Percentiles rank a stretch among this genome's conserved stretches.
phyloP scores from a whole-genome alignment of 1,140 invertebrate species.

The Pteromalus puparum region DNA sequence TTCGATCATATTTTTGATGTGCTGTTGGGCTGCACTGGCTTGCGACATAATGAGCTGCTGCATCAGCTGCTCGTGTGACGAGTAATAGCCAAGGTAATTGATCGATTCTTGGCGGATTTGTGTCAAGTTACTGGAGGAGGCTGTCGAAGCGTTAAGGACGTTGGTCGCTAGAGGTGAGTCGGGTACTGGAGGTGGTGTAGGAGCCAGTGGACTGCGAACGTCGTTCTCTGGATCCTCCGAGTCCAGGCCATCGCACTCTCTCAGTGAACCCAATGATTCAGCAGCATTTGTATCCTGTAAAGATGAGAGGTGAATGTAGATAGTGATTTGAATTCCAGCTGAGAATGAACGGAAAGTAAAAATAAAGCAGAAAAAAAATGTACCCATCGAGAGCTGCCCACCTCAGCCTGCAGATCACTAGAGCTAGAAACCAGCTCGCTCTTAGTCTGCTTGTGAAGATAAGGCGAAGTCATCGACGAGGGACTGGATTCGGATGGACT shows the following conservation, averaged over 20 bases:
- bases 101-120: slow-evolving; percentile 80
- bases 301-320: background rate
- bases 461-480: slow-evolving; percentile 55
- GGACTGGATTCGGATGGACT: slow-evolving; percentile 64
- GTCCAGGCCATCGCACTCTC: slow-evolving; percentile 33
- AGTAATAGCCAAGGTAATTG: slow-evolving; percentile 86
- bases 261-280: slow-evolving; percentile 4
- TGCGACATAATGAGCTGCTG: slow-evolving; percentile 82
- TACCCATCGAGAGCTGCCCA: background rate
- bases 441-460: slow-evolving; percentile 56
- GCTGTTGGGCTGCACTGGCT: slow-evolving; percentile 77
- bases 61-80: slow-evolving; percentile 83
- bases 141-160: slow-evolving; percentile 51
- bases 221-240: slow-evolving; percentile 49
- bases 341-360: background rate
- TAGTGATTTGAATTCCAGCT: background rate
- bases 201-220: slow-evolving; percentile 57
- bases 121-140: slow-evolving; percentile 61
- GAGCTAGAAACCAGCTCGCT: slow-evolving; percentile 57
- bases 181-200: slow-evolving; percentile 71
- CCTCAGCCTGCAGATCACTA: slow-evolving; percentile 50
- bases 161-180: slow-evolving; percentile 66
- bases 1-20: slow-evolving; percentile 81
- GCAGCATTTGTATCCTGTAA: background rate
- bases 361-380: background rate